Conservation (phyloP, 2,888 invertebrate species). For the Sicus ferrugineus region DNA sequence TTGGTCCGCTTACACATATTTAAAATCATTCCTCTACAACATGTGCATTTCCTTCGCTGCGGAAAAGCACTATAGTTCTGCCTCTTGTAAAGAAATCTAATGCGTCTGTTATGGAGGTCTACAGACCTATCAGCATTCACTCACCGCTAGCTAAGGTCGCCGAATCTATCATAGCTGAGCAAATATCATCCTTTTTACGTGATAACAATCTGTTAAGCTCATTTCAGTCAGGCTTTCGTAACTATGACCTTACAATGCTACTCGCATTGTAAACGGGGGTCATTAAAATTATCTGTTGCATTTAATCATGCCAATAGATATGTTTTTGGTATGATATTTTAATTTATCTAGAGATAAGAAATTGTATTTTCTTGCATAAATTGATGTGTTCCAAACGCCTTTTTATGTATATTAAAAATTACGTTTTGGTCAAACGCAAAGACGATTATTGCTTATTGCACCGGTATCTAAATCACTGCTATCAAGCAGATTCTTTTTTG, state of each 20-base stretch:
- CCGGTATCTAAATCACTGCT: no score
- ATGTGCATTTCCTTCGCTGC: background rate
- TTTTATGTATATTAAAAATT: no score
- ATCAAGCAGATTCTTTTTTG: no score
- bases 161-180: background rate
- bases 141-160: background rate
- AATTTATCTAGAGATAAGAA: no score
- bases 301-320: no score
- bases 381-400: no score
- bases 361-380: no score
- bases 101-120: background rate
- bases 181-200: background rate
- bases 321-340: no score
- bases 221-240: background rate
- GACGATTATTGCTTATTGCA: no score
- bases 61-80: background rate
- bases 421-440: no score
- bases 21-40: slow-evolving; percentile 8
- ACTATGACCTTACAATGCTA: background rate
- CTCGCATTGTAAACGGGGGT: no score
- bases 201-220: background rate
- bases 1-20: slow-evolving; percentile 1
- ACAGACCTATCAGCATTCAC: slow-evolving; percentile 1
- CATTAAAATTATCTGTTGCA: no score
- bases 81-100: background rate